These are phyloP conservation scores for Hirudo medicinalis DNA, from an alignment of 1,140 invertebrate species.

Conservation along the genomic window DNA sequence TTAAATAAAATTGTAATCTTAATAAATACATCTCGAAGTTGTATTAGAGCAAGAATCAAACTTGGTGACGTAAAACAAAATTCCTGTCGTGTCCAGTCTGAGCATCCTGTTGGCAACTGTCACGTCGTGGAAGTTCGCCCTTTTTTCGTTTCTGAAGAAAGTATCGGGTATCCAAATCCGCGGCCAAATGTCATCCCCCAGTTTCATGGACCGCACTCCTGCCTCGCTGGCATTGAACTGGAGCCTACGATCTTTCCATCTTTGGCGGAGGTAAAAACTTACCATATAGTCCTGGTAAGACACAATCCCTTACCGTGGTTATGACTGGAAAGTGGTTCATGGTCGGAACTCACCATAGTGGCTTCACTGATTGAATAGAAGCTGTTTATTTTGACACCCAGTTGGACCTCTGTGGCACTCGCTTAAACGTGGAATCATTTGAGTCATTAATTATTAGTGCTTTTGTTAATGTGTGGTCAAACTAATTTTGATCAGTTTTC, in stretches of 20 bases:
- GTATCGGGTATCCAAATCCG: constrained; percentile 73
- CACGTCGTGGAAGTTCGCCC: constrained; percentile 37
- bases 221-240: constrained; percentile 23
- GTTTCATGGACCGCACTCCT: constrained; percentile 42
- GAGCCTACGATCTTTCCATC: constrained; percentile 35
- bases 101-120: constrained; percentile 42
- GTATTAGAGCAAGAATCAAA: constrained; percentile 20
- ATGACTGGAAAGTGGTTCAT: not conserved
- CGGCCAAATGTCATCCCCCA: constrained; percentile 64
- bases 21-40: not conserved
- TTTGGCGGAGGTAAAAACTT: constrained; percentile 37
- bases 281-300: constrained; percentile 36
- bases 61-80: constrained; percentile 31
- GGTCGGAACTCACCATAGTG: constrained; percentile 21
- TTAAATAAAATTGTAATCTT: constrained; percentile 11
- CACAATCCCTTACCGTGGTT: not conserved
- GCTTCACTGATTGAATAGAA: constrained; percentile 25
- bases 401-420: constrained; percentile 21
- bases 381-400: constrained; percentile 25
- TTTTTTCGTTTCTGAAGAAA: constrained; percentile 61
- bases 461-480: too few species aligned
- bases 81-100: constrained; percentile 29
- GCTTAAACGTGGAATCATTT: constrained; percentile 12
- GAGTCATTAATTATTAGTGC: not conserved
- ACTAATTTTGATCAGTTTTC: too few species aligned